Evolutionary conservation across 2,888 invertebrate genomes (phyloP), one percentile per base, ranked within the genome.

Genomic region (Chaetogeoica ovagalla): DNA sequence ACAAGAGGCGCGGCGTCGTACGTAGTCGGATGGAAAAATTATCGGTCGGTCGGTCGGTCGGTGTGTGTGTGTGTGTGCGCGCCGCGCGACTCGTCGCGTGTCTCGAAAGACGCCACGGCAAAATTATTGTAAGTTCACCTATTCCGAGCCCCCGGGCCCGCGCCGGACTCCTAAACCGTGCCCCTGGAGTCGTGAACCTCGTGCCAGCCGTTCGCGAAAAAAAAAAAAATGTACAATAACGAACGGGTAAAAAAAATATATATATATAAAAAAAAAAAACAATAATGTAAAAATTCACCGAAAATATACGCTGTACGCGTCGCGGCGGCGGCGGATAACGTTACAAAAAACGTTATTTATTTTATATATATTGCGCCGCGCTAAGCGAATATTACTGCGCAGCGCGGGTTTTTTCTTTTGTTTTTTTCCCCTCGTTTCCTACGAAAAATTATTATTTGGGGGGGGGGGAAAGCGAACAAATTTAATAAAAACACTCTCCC

Each of bases 101-200:
- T 48, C 76, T 76, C 69, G 77, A 70, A 63, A 79, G 77, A 79
- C 77, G 59, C 60, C 43, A 39, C 57, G 59, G 75, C 75, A 75
- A 66, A 75, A 75, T 59, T 66, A 59, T 30, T 30, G 30, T 43
- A 71, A 79, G 77, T 79, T 79, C 77, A 79, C 77, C 77, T 79
- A 79, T 79, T 70, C 77, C 70, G 77, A 79, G 77, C 77, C 77
- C 70, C 77, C 77, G 77, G 77, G 77, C 77, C 69, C 77, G 77
- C 77, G 74, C 63, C 77, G 77, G 77, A 69, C 77, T 79, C 77
- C 77, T 79, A 79, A 79, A 79, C 60, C 62, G 77, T 79, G 77
- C 77, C 77, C 77, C 77, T 79, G 77, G 70, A 79, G 77, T 79
- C 77, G 77, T 79, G 77, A 79, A 79, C 77, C 77, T 79, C 70